Evolutionary conservation across 2,888 invertebrate genomes (phyloP).

Genomic region (Drosophila greeni): DNA sequence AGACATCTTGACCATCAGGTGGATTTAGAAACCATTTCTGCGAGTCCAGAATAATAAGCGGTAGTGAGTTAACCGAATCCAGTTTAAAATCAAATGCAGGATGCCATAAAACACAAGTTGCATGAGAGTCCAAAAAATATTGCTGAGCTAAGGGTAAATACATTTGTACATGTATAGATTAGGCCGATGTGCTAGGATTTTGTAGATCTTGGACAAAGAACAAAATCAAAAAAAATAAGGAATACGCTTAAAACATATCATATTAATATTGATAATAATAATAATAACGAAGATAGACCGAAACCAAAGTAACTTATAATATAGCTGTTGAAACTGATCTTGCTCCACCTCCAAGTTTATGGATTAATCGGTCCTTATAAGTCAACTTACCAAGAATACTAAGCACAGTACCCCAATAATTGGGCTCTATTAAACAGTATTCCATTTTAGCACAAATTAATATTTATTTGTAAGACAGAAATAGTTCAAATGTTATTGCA

Average conservation of each 20-base stretch:
- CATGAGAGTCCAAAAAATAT: slow-evolving; percentile 45
- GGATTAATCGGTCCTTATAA: not conserved
- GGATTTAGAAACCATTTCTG: slow-evolving; percentile 37
- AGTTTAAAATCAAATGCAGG: slow-evolving; percentile 49
- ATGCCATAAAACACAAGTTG: slow-evolving; percentile 60
- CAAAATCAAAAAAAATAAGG: not conserved
- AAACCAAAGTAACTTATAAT: not conserved
- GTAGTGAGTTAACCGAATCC: slow-evolving; percentile 8
- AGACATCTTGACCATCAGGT: slow-evolving; percentile 28
- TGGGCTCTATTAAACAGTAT: slow-evolving; percentile 20
- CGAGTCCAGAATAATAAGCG: slow-evolving; percentile 46
- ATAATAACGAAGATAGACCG: not conserved
- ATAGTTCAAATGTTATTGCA: not conserved
- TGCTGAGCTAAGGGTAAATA: slow-evolving; percentile 43
- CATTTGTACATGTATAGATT: not conserved
- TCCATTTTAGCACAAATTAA: not conserved
- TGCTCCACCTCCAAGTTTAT: not conserved
- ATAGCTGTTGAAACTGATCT: not conserved
- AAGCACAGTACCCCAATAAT: slow-evolving; percentile 55
- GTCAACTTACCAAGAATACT: slow-evolving; percentile 55
- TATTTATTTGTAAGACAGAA: not conserved
- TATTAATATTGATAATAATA: too few species aligned
- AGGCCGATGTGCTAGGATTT: too few species aligned
- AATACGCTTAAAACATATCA: not conserved
- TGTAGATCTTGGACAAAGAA: too few species aligned